These are phyloP conservation scores for Nesogale talazaci DNA, from an alignment of 2,113 vertebrate species.

Conservation along the genomic window DNA sequence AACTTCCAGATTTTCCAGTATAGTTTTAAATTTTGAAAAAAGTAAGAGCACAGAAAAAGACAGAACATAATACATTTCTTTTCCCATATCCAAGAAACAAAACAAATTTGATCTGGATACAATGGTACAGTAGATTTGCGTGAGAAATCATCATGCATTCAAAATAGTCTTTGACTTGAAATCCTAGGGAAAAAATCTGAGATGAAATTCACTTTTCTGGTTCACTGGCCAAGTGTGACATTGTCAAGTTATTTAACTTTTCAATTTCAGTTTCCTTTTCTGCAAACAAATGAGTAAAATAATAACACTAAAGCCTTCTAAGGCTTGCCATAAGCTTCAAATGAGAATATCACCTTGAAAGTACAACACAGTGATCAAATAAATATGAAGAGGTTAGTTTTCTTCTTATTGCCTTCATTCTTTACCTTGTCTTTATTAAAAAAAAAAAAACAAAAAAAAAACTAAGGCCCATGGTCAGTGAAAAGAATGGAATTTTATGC, in stretches of 20 bases:
- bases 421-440: too few relatives aligned
- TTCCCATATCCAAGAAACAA: background rate
- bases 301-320: background rate
- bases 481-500: too few relatives aligned
- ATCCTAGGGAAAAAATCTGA: background rate
- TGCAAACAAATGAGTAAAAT: background rate
- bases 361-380: background rate
- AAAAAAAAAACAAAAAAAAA: too few relatives aligned
- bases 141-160: background rate
- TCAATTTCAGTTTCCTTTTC: background rate
- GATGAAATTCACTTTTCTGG: background rate
- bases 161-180: slow-evolving; percentile 9
- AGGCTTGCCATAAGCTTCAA: background rate
- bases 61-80: background rate
- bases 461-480: too few relatives aligned
- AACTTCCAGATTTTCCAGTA: background rate
- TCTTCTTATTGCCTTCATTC: too few relatives aligned
- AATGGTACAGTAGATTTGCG: background rate
- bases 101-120: background rate
- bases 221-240: background rate
- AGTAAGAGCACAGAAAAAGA: background rate
- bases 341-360: slow-evolving; percentile 2
- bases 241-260: background rate
- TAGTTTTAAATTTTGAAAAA: slow-evolving; percentile 51
- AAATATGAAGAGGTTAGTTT: too few relatives aligned